Conservation (phyloP, 2,888 invertebrate genomes). For the Gymnocheta viridis region DNA sequence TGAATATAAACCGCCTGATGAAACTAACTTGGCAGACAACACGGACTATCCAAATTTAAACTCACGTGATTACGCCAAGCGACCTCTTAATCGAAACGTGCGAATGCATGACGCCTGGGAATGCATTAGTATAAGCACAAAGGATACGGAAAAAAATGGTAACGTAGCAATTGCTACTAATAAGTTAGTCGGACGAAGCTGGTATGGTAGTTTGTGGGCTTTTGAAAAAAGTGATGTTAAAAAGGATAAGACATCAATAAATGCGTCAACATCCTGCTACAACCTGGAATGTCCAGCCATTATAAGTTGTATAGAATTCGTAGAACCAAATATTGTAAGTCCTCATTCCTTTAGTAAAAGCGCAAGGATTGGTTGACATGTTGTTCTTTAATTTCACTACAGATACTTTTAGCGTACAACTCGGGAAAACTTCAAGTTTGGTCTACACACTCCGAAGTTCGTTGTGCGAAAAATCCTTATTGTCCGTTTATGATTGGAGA, state of each 20-base stretch:
- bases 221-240: constrained; percentile 73
- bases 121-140: constrained; percentile 72
- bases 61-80: constrained; percentile 79
- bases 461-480: constrained; percentile 75
- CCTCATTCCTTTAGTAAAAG: background rate
- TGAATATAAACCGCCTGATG: constrained; percentile 77
- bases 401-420: constrained; percentile 75
- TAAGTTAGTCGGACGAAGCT: constrained; percentile 77
- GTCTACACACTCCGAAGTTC: constrained; percentile 79
- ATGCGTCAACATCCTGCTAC: constrained; percentile 74
- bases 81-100: constrained; percentile 75
- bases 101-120: constrained; percentile 79
- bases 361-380: too few relatives aligned
- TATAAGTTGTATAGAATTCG: constrained; percentile 77
- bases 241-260: constrained; percentile 65
- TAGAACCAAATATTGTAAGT: constrained; percentile 76
- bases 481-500: constrained; percentile 78
- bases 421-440: constrained; percentile 78
- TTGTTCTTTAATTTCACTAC: background rate
- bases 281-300: constrained; percentile 76
- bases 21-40: constrained; percentile 75
- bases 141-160: constrained; percentile 74
- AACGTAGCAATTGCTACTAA: constrained; percentile 76
- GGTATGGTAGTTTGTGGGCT: constrained; percentile 80
- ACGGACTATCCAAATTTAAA: constrained; percentile 81